A percentile compares a stretch with the other conserved stretches of the same genome.
phyloP scores from a whole-genome alignment of 2,888 invertebrate genomes.

The Cosmia pyralina region DNA sequence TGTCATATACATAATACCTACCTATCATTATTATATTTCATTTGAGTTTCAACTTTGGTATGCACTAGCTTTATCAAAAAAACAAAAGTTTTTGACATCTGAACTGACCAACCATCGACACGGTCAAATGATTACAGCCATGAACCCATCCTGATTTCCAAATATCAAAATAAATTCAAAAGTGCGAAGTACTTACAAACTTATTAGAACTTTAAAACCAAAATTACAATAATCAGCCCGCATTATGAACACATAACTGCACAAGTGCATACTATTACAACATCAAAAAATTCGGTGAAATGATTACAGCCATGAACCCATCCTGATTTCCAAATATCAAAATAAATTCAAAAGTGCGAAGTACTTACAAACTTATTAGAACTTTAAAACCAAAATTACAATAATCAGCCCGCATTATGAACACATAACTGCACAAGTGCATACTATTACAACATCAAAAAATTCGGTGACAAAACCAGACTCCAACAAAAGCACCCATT shows the following conservation, averaged over 20 bases:
- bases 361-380: background rate
- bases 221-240: constrained; percentile 27
- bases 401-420: constrained; percentile 22
- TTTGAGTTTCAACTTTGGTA: too few species aligned
- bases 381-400: background rate
- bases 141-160: background rate
- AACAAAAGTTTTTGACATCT: background rate
- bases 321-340: constrained; percentile 12
- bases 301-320: too few species aligned
- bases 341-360: background rate
- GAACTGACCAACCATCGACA: background rate
- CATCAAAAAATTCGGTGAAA: constrained; percentile 9
- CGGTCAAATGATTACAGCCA: background rate
- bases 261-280: constrained; percentile 23
- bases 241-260: constrained; percentile 15
- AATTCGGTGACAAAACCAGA: constrained; percentile 36
- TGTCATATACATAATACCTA: too few species aligned
- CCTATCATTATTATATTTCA: background rate
- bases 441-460: constrained; percentile 30
- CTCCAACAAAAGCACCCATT: constrained; percentile 45
- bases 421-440: constrained; percentile 17
- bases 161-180: background rate
- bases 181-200: background rate
- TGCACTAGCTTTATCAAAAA: background rate
- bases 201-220: background rate